Conservation (phyloP, 1,140 invertebrate species). For the Drosophila suzukii region DNA sequence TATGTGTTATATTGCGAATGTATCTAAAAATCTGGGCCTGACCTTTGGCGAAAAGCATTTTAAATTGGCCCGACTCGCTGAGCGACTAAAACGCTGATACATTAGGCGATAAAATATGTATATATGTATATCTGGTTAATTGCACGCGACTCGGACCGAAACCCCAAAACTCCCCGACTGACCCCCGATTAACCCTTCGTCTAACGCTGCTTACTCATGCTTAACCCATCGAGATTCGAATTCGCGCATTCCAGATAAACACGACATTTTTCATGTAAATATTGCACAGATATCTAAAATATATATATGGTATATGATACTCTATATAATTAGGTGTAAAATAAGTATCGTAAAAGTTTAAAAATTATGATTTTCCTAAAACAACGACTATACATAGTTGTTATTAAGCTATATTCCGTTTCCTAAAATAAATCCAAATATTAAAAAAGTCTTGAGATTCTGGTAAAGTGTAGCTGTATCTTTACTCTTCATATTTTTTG, state of each 20-base stretch:
- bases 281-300: slow-evolving; percentile 66
- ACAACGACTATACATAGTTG: slow-evolving; percentile 7
- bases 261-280: slow-evolving; percentile 68
- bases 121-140: slow-evolving; percentile 36
- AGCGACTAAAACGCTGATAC: slow-evolving; percentile 61
- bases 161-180: slow-evolving; percentile 15
- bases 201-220: slow-evolving; percentile 46
- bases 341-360: slow-evolving; percentile 37
- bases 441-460: slow-evolving; percentile 79
- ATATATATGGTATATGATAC: slow-evolving; percentile 29
- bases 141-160: slow-evolving; percentile 37
- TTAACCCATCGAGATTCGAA: slow-evolving; percentile 69
- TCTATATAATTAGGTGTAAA: slow-evolving; percentile 22
- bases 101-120: slow-evolving; percentile 56
- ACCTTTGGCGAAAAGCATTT: slow-evolving; percentile 62
- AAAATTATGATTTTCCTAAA: slow-evolving; percentile 36
- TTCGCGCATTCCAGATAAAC: slow-evolving; percentile 54
- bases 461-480: slow-evolving; percentile 55
- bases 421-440: slow-evolving; percentile 38
- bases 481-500: slow-evolving; percentile 26
- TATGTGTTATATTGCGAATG: slow-evolving; percentile 15
- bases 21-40: slow-evolving; percentile 48
- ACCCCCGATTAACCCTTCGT: slow-evolving; percentile 18
- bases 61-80: slow-evolving; percentile 48
- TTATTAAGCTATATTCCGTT: slow-evolving; percentile 19